Conservation (phyloP, 1,140 invertebrate species). For the Sycobia sp. region DNA sequence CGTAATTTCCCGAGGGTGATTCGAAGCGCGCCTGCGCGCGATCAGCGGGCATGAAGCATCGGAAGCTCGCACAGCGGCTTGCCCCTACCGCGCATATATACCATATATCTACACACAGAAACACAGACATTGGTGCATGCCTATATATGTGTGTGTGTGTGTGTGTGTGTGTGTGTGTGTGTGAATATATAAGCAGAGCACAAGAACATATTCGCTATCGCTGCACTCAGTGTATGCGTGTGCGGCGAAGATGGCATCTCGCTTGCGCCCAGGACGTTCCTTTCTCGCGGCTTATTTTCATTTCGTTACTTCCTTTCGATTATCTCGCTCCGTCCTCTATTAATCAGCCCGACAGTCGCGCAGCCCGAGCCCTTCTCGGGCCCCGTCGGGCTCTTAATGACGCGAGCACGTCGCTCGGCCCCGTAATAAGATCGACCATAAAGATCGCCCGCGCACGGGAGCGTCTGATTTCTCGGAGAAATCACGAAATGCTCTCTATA, state of each 20-base stretch:
- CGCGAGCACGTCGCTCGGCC: constrained; percentile 50
- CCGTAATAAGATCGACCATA: constrained; percentile 56
- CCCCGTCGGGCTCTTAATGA: constrained; percentile 50
- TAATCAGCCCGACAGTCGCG: constrained; percentile 59
- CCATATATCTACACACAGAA: too few species aligned
- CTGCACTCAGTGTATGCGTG: constrained; percentile 5
- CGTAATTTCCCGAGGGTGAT: constrained; percentile 9
- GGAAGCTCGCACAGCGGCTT: neutral
- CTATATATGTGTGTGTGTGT: neutral
- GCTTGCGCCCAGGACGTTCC: constrained; percentile 28
- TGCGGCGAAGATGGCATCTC: constrained; percentile 45
- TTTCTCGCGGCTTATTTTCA: constrained; percentile 29
- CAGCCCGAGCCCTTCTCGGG: constrained; percentile 33
- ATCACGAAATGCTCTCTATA: constrained; percentile 24
- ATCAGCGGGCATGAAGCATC: neutral
- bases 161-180: too few species aligned
- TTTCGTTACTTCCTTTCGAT: constrained; percentile 60
- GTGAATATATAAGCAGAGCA: too few species aligned
- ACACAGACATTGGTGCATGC: too few species aligned
- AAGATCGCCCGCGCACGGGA: constrained; percentile 55
- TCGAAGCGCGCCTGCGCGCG: neutral
- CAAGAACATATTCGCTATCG: too few species aligned
- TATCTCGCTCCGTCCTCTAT: constrained; percentile 59
- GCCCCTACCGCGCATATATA: neutral
- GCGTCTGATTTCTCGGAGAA: constrained; percentile 50